Percentiles rank a stretch among this genome's conserved stretches.
Conservation (phyloP, 2,113 vertebrate species). For the Poecilia latipinna region DNA sequence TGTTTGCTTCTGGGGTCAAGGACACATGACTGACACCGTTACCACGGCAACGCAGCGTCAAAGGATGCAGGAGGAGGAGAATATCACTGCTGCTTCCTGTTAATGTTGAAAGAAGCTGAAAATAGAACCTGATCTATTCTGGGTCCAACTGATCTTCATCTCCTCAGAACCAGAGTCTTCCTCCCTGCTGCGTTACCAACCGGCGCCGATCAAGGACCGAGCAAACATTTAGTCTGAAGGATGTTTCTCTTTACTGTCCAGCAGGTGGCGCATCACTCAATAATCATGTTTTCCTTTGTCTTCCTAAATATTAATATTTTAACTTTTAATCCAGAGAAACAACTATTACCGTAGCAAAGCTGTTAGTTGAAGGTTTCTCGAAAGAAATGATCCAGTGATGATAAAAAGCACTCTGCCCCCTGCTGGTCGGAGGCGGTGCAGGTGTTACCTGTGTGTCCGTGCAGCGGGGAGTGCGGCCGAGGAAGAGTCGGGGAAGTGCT, state of each 20-base stretch:
- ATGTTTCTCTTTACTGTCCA: neutral
- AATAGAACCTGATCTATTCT: neutral
- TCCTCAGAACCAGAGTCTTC: neutral
- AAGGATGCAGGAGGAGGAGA: neutral
- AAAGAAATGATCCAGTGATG: too few species aligned
- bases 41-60: conserved; percentile 43
- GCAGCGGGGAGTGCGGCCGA: conserved; percentile 94
- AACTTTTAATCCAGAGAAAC: neutral
- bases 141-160: neutral
- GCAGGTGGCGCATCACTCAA: neutral
- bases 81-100: neutral
- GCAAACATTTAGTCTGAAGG: too few species aligned
- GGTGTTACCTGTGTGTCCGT: conserved; percentile 90
- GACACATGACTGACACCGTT: conserved; percentile 15
- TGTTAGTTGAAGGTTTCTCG: neutral
- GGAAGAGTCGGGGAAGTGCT: conserved; percentile 98
- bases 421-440: neutral
- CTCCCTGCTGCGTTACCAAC: neutral
- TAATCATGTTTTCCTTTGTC: neutral
- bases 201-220: too few species aligned
- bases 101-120: neutral
- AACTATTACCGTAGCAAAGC: too few species aligned
- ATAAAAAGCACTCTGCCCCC: too few species aligned
- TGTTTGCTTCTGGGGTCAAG: neutral
- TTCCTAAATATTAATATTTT: neutral